A percentile compares a stretch with the other conserved stretches of the same genome.
These are phyloP conservation scores for Bergia sp. DNA, from an alignment of 92 coral and sea anemone genomes.

Conservation along the genomic window DNA sequence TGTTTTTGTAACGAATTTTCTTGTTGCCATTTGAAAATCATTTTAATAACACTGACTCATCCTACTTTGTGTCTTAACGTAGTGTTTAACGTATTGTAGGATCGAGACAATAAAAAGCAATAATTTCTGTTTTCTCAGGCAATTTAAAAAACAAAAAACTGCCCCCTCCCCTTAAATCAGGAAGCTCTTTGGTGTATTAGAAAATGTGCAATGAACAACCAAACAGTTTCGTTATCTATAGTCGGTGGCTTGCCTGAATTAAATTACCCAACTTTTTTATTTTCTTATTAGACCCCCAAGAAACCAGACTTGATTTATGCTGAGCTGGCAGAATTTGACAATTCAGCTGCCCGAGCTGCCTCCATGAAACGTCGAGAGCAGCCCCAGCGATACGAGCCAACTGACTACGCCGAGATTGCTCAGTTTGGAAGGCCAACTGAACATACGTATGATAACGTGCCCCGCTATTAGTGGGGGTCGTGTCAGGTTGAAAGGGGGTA, in stretches of 20 bases:
- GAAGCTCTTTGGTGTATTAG: no score
- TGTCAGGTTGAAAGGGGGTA: background rate
- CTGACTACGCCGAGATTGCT: slow-evolving; percentile 33
- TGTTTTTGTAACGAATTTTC: background rate
- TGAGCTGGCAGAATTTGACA: slow-evolving; percentile 4
- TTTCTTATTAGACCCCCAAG: background rate
- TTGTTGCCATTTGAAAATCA: background rate
- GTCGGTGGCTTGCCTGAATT: background rate
- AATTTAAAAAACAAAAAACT: no score
- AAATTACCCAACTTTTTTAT: background rate
- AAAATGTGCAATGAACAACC: background rate
- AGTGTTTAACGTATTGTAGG: background rate
- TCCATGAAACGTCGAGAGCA: slow-evolving; percentile 1
- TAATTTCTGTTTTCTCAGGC: no score
- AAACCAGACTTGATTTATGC: slow-evolving; percentile 35
- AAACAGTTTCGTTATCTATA: background rate
- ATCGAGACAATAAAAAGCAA: background rate
- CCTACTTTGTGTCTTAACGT: background rate
- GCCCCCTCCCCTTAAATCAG: no score
- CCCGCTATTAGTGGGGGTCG: slow-evolving; percentile 13
- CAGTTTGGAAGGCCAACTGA: slow-evolving; percentile 24
- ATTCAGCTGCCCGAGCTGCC: slow-evolving; percentile 1
- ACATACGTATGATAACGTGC: slow-evolving; percentile 32
- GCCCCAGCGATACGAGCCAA: background rate
- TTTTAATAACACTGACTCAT: background rate